Evolutionary conservation across 2,797 vertebrate genomes (phyloP).

Genomic region (Geotrypetes seraphini): DNA sequence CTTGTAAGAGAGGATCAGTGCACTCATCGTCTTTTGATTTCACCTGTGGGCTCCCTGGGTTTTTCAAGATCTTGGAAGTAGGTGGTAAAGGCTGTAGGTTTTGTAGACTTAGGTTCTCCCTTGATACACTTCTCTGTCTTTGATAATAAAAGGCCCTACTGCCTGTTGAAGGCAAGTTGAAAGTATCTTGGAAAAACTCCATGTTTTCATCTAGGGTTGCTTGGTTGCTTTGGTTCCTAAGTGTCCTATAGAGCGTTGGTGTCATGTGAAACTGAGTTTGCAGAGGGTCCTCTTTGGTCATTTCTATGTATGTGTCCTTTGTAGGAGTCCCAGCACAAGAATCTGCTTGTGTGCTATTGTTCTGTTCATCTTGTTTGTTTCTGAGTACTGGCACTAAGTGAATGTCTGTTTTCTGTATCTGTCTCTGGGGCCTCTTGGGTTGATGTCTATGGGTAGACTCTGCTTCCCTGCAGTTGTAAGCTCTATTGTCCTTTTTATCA

Average conservation of each 20-base stretch:
- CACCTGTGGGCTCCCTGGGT: conserved; percentile 33
- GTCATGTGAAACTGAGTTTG: conserved; percentile 46
- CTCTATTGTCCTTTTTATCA: conserved; percentile 70
- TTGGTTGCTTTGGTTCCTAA: conserved; percentile 61
- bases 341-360: conserved; percentile 2
- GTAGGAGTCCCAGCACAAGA: conserved; percentile 1
- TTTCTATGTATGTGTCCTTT: background rate
- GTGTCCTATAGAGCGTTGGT: conserved; percentile 58
- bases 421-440: conserved; percentile 79
- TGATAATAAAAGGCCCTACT: conserved; percentile 40
- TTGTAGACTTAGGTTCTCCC: conserved; percentile 14
- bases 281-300: background rate
- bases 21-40: conserved; percentile 5
- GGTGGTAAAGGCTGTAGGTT: conserved; percentile 21
- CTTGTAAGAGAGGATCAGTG: background rate
- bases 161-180: conserved; percentile 32
- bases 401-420: conserved; percentile 86
- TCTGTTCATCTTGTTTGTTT: conserved; percentile 47
- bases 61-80: conserved; percentile 25
- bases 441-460: conserved; percentile 80
- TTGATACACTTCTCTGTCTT: conserved; percentile 37
- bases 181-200: conserved; percentile 24
- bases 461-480: conserved; percentile 88
- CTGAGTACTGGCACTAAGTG: conserved; percentile 75
- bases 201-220: conserved; percentile 25